Base-by-base conservation (phyloP, 1,140 invertebrate species). In the Melanaphis sacchari region DNA sequence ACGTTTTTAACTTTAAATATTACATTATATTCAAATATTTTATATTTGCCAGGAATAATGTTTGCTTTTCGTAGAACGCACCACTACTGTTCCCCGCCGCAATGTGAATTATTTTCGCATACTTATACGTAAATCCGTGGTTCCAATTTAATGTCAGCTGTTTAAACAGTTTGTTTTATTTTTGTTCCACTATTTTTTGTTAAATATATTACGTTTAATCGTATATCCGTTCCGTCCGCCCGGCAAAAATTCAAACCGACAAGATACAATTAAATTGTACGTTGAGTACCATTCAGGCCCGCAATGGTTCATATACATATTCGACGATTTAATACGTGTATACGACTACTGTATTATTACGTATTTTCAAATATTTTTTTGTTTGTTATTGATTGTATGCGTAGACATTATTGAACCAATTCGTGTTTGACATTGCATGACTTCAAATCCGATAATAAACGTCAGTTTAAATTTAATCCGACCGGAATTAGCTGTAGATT, bases 21-120 rank as follows among this genome's bases (percentile, higher is more conserved):
- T 76, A n/a, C 59, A n/a, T n/a, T n/a, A n/a, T 76, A 76, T 76
- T 76, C 59, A 76, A 76, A 76, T 76, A 76, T 76, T 76, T 76
- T n/a, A 15, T 76, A 76, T 76, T 76, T 76, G 59, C 59, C 26
- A 66, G 59, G 59, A 66, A 66, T 66, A 66, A 66, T n/a, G 59
- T 66, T 66, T 31, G 59, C 31, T 66, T 31, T 66, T 59, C 54
- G 26, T 66, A n/a, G 59, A 9, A 66, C 8, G 22, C 59, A 31
- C 9, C 11, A 66, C 59, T 31, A 15, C 59, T 2, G 46, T n/a
- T 5, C 2, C 22, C 31, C 9, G 9, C 54, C 54, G 26, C 54
- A 26, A n/a, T n/a, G 59, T 66, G 59, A n/a, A 66, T 66, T 66
- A 66, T 66, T 66, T 66, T 66, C 59, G 59, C 59, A 66, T 66